Evolutionary conservation across 2,113 vertebrate genomes (phyloP).

Genomic region (Centropus unirufus): DNA sequence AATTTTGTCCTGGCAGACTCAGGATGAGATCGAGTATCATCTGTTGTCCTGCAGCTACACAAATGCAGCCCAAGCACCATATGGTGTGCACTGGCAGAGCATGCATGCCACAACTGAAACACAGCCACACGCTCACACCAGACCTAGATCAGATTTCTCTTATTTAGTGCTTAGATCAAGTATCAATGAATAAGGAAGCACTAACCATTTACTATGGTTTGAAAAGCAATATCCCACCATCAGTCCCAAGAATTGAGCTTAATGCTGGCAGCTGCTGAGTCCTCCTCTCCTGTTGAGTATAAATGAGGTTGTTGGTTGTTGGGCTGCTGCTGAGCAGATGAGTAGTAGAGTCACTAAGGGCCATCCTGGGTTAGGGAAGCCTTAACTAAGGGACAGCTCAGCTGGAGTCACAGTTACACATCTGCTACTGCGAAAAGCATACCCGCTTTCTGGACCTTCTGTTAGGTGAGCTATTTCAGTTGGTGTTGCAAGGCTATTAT

Average conservation of each 20-base stretch:
- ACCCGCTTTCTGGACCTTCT: neutral
- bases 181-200: neutral
- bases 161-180: neutral
- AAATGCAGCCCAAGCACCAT: slow-evolving; percentile 35
- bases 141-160: neutral
- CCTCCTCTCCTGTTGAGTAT: neutral
- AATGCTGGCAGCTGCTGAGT: neutral
- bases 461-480: neutral
- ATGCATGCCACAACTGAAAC: neutral
- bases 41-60: slow-evolving; percentile 21
- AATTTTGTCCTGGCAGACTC: slow-evolving; percentile 54
- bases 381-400: neutral
- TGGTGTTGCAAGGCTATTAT: neutral
- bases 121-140: neutral
- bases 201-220: neutral
- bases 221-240: neutral
- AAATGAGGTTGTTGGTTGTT: neutral
- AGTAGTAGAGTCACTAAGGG: neutral
- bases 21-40: slow-evolving; percentile 31
- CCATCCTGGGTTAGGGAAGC: neutral
- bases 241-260: neutral
- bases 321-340: neutral
- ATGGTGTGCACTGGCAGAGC: slow-evolving; percentile 9
- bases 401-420: neutral
- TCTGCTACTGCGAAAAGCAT: neutral